Evolutionary conservation across 2,888 invertebrate genomes (phyloP).

Genomic region (Furcula furcula): DNA sequence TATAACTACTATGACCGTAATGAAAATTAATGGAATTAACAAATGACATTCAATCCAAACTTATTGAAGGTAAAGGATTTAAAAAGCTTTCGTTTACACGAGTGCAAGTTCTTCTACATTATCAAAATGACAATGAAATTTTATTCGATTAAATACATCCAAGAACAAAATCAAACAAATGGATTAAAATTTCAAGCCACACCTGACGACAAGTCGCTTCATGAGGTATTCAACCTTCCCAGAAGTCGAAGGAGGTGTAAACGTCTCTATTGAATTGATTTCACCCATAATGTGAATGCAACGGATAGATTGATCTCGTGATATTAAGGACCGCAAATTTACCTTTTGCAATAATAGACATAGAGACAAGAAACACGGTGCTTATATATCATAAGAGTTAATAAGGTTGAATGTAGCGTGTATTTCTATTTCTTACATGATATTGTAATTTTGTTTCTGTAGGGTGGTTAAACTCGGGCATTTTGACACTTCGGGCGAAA

Average conservation of each 20-base stretch:
- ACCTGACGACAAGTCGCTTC: slow-evolving; percentile 65
- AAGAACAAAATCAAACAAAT: slow-evolving; percentile 42
- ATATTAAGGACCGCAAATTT: slow-evolving; percentile 59
- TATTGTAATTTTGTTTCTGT: slow-evolving; percentile 25
- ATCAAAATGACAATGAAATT: background rate
- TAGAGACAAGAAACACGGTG: slow-evolving; percentile 3
- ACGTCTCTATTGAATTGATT: slow-evolving; percentile 56
- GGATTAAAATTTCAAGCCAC: slow-evolving; percentile 57
- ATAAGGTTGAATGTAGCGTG: slow-evolving; percentile 16
- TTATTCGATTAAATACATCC: slow-evolving; percentile 19
- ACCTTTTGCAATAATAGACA: slow-evolving; percentile 13
- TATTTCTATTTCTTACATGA: slow-evolving; percentile 16
- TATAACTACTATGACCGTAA: no score
- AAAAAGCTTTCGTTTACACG: no score
- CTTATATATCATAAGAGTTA: slow-evolving; percentile 13
- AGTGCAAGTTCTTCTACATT: no score
- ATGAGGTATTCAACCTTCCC: slow-evolving; percentile 51
- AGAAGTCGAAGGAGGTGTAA: slow-evolving; percentile 61
- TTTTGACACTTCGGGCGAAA: slow-evolving; percentile 79
- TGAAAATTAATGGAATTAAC: no score
- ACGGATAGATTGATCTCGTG: slow-evolving; percentile 57
- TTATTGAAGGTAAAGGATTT: no score
- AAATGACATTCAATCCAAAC: no score
- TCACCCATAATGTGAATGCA: slow-evolving; percentile 46
- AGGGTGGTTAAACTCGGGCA: slow-evolving; percentile 67